Evolutionary conservation across 2,113 vertebrate species (phyloP).

Genomic region (Agelaius tricolor): DNA sequence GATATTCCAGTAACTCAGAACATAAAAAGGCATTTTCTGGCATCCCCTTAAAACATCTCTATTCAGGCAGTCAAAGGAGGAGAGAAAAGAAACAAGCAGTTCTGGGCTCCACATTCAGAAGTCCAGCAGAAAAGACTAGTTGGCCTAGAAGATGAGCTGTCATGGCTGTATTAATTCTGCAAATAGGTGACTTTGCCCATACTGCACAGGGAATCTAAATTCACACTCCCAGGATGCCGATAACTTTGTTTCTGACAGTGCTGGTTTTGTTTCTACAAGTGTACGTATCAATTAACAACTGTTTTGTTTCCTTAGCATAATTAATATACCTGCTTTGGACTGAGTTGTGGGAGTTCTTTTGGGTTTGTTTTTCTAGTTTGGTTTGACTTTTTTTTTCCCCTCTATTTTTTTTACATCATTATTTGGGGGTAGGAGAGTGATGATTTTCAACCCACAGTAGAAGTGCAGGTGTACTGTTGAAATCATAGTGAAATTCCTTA

Average conservation of each 20-base stretch:
- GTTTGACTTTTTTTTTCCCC: background rate
- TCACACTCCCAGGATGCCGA: background rate
- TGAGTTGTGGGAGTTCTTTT: background rate
- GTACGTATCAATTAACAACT: background rate
- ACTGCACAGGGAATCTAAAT: background rate
- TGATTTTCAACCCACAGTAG: background rate
- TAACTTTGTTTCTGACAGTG: background rate
- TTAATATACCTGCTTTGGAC: background rate
- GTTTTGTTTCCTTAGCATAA: background rate
- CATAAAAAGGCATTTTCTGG: slow-evolving; percentile 1
- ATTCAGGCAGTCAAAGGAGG: background rate
- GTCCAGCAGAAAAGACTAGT: background rate
- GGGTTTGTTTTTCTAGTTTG: background rate
- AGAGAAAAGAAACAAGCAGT: background rate
- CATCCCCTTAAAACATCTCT: background rate
- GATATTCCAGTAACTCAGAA: background rate
- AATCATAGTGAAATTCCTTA: background rate
- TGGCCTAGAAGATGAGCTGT: background rate
- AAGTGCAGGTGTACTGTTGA: background rate
- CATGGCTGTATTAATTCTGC: background rate
- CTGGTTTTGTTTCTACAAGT: background rate
- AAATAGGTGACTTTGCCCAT: background rate
- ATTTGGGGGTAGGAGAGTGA: background rate
- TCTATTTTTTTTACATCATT: background rate
- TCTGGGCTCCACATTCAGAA: background rate